A percentile compares a stretch with the other conserved stretches of the same genome.
These are phyloP conservation scores for Morinoia aosen DNA, from an alignment of 2,888 invertebrate genomes.

Conservation along the genomic window DNA sequence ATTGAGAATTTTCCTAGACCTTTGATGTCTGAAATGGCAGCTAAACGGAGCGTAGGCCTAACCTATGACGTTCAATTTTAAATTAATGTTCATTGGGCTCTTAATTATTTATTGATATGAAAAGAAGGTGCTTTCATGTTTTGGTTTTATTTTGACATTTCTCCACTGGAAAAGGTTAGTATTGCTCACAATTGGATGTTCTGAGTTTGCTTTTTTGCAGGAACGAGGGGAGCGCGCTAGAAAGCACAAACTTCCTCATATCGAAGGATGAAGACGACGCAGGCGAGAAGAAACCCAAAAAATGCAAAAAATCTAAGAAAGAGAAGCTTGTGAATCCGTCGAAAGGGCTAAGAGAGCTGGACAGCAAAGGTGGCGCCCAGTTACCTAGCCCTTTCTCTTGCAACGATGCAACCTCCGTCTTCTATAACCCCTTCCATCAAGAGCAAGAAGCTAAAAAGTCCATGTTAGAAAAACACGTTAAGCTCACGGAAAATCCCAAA, in stretches of 20 bases:
- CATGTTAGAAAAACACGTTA: constrained; percentile 90
- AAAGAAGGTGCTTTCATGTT: too few relatives aligned
- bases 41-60: too few relatives aligned
- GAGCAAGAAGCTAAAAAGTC: constrained; percentile 89
- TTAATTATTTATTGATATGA: too few relatives aligned
- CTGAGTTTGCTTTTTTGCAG: neutral
- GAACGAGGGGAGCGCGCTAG: neutral
- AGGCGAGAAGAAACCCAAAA: constrained; percentile 38
- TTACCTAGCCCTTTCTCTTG: constrained; percentile 55
- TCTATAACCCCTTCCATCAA: constrained; percentile 77
- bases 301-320: constrained; percentile 55
- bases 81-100: too few relatives aligned
- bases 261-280: neutral
- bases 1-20: too few relatives aligned
- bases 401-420: constrained; percentile 64
- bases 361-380: neutral
- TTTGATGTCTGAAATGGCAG: too few relatives aligned
- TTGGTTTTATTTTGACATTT: too few relatives aligned
- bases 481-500: constrained; percentile 84
- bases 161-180: neutral
- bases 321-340: constrained; percentile 5
- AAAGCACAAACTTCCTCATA: constrained; percentile 31
- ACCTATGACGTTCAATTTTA: too few relatives aligned
- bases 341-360: constrained; percentile 10
- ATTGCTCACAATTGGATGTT: neutral